phyloP scores from a whole-genome alignment of 2,113 vertebrate species.

The Athene noctua region DNA sequence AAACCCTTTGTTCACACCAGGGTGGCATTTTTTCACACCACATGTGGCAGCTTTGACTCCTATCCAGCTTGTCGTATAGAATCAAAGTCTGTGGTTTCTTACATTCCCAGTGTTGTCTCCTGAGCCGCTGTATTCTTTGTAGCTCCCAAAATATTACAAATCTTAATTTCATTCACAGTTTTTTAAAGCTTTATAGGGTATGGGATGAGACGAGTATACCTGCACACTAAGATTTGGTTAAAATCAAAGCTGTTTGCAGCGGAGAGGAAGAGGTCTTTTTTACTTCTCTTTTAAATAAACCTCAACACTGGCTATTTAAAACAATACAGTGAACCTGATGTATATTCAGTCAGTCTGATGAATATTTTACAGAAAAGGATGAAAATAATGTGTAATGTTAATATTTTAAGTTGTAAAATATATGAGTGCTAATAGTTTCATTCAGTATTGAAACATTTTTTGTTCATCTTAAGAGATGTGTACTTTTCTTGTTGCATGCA shows the following conservation, averaged over 20 bases:
- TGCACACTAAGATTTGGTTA: neutral
- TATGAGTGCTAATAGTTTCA: neutral
- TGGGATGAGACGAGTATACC: neutral
- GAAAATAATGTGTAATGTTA: neutral
- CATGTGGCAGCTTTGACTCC: conserved; percentile 85
- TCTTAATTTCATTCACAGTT: conserved; percentile 52
- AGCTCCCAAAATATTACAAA: conserved; percentile 44
- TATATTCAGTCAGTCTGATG: neutral
- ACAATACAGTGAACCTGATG: neutral
- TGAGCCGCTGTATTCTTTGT: conserved; percentile 17
- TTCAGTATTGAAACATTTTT: neutral
- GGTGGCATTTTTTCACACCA: conserved; percentile 87
- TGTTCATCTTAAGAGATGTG: neutral
- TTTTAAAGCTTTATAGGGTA: neutral
- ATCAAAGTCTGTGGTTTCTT: conserved; percentile 75
- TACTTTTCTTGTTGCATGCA: neutral
- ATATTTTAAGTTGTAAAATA: neutral
- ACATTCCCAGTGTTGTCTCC: conserved; percentile 52
- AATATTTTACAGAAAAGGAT: neutral
- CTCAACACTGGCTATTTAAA: neutral
- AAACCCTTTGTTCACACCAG: conserved; percentile 84
- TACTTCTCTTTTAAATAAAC: neutral
- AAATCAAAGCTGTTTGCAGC: neutral
- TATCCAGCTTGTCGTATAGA: conserved; percentile 81
- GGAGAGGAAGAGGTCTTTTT: neutral